A percentile compares a stretch with the other conserved stretches of the same genome.
Conservation (phyloP, 2,797 vertebrate genomes). For the Ambastaia sidthimunki region DNA sequence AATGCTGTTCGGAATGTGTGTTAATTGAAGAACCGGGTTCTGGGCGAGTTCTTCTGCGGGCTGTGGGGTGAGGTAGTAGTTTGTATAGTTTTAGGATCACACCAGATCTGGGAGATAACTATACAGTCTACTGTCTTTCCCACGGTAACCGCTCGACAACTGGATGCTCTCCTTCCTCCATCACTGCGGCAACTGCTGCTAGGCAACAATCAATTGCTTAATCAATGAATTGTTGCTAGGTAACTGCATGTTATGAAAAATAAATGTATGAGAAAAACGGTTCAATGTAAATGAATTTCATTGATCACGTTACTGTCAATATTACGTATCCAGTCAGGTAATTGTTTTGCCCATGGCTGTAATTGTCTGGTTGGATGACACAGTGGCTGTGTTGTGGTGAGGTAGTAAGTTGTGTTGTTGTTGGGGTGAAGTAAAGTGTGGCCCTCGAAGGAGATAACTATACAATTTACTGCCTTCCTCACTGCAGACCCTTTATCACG, state of each 20-base stretch:
- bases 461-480: slow-evolving; percentile 97
- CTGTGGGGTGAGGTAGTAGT: slow-evolving; percentile 99
- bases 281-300: slow-evolving; percentile 6
- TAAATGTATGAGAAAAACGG: background rate
- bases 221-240: slow-evolving; percentile 15
- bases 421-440: slow-evolving; percentile 86
- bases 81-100: slow-evolving; percentile 99
- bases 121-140: slow-evolving; percentile 99
- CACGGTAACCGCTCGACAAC: slow-evolving; percentile 77
- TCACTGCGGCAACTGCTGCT: slow-evolving; percentile 27
- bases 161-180: slow-evolving; percentile 1
- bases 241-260: slow-evolving; percentile 34
- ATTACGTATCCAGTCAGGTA: background rate
- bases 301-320: background rate
- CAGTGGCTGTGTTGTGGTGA: slow-evolving; percentile 80
- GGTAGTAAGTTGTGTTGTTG: slow-evolving; percentile 99
- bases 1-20: no score
- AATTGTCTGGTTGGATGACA: background rate
- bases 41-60: slow-evolving; percentile 60
- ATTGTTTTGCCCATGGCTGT: background rate
- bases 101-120: slow-evolving; percentile 99
- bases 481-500: slow-evolving; percentile 53
- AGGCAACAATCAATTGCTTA: background rate
- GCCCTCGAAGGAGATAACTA: slow-evolving; percentile 93
- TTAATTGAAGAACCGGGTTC: no score